These are phyloP conservation scores for Myodes glareolus DNA, from an alignment of 2,113 vertebrate species.

Conservation along the genomic window DNA sequence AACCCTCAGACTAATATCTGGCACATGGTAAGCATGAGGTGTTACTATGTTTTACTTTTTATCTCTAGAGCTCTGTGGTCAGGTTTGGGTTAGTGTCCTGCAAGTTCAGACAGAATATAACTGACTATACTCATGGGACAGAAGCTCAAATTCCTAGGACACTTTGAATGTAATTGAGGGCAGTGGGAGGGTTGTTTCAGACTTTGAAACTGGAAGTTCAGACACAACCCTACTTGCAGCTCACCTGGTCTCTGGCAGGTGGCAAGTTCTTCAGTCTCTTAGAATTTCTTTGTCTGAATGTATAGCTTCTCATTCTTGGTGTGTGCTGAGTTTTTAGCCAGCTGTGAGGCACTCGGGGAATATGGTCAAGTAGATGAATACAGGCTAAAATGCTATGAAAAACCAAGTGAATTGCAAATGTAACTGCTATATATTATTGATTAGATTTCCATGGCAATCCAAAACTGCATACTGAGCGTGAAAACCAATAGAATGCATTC, in stretches of 20 bases:
- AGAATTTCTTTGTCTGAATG: not conserved
- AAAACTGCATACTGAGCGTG: not conserved
- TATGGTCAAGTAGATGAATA: not conserved
- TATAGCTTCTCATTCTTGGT: not conserved
- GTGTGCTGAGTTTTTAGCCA: not conserved
- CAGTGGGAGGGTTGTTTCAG: not conserved
- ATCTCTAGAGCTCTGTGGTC: conserved; percentile 51
- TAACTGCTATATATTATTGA: not conserved
- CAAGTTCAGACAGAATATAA: conserved; percentile 40
- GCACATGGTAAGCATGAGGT: not conserved
- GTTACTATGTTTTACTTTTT: not conserved
- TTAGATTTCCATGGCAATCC: conserved; percentile 45
- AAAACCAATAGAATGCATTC: not conserved
- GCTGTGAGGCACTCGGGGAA: not conserved
- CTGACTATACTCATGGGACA: not conserved
- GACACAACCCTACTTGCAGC: not conserved
- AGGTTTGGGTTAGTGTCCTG: conserved; percentile 16
- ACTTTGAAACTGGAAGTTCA: not conserved
- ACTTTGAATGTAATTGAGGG: not conserved
- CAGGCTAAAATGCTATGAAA: conserved; percentile 15
- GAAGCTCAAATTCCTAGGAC: not conserved
- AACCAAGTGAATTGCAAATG: not conserved
- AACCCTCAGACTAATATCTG: not conserved
- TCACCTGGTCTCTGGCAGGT: not conserved
- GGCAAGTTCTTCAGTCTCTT: not conserved